Base-by-base conservation (phyloP, 2,888 invertebrate species). In the Sphecodes monilicornis region DNA sequence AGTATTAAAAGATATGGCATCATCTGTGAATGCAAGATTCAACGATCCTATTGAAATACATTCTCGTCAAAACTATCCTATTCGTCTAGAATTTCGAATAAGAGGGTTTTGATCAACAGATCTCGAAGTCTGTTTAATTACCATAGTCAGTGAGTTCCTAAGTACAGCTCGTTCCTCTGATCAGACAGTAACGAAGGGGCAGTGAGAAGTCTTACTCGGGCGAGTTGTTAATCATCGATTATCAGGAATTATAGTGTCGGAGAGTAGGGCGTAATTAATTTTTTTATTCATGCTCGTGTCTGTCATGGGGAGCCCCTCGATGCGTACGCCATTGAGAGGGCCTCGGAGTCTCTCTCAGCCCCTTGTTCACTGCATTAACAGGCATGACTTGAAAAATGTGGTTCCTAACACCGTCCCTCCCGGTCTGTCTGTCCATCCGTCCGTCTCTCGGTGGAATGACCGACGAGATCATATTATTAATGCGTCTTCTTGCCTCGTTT, bases 341-440 rank as follows among this genome's bases (percentile, higher is more conserved):
- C 22, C 80, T 73, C 69, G 72, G 43, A 54, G 22, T 50, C 54
- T n/a, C 54, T 54, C 84, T 86, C 90, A 85, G 89, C 89, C 93
- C 92, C 91, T 86, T 89, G 90, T 92, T 91, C 91, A 83, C 91
- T 92, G 92, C 93, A 94, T 94, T 93, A 94, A 93, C 93, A 92
- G 92, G 92, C 93, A 92, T 94, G 93, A 94, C 93, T 94, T 93
- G 93, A 94, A 93, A 94, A 94, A 94, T 94, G 93, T 91, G 93
- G 92, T 93, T 93, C 92, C 93, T 92, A 94, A 94, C 93, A 93
- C 93, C 92, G 90, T 91, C 88, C 84, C 91, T 86, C 90, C 87
- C 87, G 90, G 88, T 89, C 85, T 88, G 88, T 90, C 88, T 88
- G 86, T 86, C 83, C 90, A 82, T 39, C 68, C 68, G 68, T 68